These are phyloP conservation scores for Ennomos fuscantarius DNA, from an alignment of 2,888 invertebrate species.

Conservation along the genomic window DNA sequence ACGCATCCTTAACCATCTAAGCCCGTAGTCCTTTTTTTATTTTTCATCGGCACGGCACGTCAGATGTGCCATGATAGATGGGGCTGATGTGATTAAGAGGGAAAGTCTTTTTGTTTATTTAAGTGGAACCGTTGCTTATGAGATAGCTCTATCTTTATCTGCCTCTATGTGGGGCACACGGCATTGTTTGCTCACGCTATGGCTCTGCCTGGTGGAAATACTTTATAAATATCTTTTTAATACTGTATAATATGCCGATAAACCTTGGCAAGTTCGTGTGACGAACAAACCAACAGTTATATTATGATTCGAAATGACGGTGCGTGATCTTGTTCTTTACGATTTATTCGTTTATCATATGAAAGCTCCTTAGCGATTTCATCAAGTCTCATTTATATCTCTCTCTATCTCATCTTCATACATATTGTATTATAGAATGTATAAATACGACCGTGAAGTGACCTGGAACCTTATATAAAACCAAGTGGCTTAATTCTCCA, in stretches of 20 bases:
- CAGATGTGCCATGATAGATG: conserved; percentile 47
- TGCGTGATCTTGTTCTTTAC: conserved; percentile 27
- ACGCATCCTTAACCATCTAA: conserved; percentile 19
- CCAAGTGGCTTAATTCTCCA: too few species aligned
- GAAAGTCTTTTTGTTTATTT: conserved; percentile 58
- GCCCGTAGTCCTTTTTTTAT: conserved; percentile 35
- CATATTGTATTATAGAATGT: too few species aligned
- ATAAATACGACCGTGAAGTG: too few species aligned
- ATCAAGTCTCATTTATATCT: too few species aligned
- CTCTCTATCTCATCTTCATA: too few species aligned
- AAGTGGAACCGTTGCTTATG: conserved; percentile 44
- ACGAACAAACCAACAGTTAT: conserved; percentile 26
- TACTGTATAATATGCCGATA: conserved; percentile 38
- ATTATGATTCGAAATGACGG: conserved; percentile 25
- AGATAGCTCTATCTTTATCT: conserved; percentile 54
- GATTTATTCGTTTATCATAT: conserved; percentile 2
- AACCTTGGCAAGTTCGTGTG: conserved; percentile 36
- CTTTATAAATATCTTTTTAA: conserved; percentile 49
- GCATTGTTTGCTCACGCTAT: conserved; percentile 59
- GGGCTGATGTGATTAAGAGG: conserved; percentile 48
- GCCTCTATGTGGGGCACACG: conserved; percentile 54
- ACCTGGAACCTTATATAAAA: too few species aligned
- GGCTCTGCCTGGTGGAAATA: conserved; percentile 31
- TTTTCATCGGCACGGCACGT: conserved; percentile 37
- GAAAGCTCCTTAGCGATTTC: too few species aligned